Percentiles rank a stretch among this genome's conserved stretches.
phyloP scores from a whole-genome alignment of 1,140 invertebrate species.

The Harpegnathos saltator region DNA sequence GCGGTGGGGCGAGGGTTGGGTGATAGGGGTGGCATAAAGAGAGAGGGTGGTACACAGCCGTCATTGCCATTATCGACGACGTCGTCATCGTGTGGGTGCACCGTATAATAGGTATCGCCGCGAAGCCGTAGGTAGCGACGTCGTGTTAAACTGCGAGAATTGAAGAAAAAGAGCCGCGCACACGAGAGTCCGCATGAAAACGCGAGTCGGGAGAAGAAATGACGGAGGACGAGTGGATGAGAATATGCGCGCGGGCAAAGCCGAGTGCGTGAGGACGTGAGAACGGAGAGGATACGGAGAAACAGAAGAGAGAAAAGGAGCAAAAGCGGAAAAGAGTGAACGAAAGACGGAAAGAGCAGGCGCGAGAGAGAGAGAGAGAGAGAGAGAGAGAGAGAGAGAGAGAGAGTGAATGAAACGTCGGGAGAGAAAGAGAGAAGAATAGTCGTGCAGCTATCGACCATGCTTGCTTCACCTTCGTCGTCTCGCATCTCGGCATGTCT shows the following conservation, averaged over 20 bases:
- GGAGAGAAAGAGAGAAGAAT: conserved; percentile 15
- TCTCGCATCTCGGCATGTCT: conserved; percentile 42
- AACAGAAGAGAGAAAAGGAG: background rate
- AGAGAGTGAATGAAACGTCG: background rate
- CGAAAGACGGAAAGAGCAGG: background rate
- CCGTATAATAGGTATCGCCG: conserved; percentile 54
- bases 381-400: conserved; percentile 9
- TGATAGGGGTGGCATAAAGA: conserved; percentile 28
- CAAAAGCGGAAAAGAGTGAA: background rate
- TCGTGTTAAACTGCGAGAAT: conserved; percentile 68
- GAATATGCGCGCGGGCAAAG: conserved; percentile 3
- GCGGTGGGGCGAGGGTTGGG: background rate
- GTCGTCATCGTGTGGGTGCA: conserved; percentile 55
- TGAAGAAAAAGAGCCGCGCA: conserved; percentile 58
- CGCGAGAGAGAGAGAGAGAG: conserved; percentile 17
- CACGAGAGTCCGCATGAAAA: conserved; percentile 57
- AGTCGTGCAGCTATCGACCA: conserved; percentile 58
- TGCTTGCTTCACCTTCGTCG: conserved; percentile 56
- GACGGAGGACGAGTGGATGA: conserved; percentile 17
- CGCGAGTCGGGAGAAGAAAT: conserved; percentile 28
- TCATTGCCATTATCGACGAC: conserved; percentile 62
- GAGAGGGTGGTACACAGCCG: conserved; percentile 41
- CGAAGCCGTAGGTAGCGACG: conserved; percentile 65
- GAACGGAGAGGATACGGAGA: background rate
- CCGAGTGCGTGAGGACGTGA: background rate